Evolutionary conservation across 2,888 invertebrate species (phyloP), one percentile per base, ranked within the genome.

Genomic region (Lucinisca nassula): DNA sequence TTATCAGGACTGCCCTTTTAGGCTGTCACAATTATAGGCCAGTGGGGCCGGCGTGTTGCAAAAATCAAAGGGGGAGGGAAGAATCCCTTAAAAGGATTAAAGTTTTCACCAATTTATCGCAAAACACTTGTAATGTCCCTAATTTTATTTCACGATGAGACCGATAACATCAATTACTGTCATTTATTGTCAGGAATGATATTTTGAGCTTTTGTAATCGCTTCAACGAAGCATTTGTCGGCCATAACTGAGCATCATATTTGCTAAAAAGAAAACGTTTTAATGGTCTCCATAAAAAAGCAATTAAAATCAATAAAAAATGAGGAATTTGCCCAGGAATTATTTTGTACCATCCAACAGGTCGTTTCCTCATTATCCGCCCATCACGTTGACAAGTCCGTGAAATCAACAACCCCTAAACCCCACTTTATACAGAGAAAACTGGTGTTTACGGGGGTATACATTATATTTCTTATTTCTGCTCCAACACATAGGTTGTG

Each of bases 51-150:
- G 67, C n/a, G 35, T 24, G 35, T 67, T 61, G 30, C 32, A 67
- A 10, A 67, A 35, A 67, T 67, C 67, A 67, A 67, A 67, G 35
- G 35, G 21, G 67, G 67, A 67, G 67, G 35, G 67, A 35, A 61
- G 67, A 32, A 67, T 35, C 14, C 21, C 35, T 67, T 30, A 67
- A 67, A 67, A 30, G 67, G 67, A 67, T 67, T 67, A 67, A 67
- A 67, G 35, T 67, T 67, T 67, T 67, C 67, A 67, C 67, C 35
- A 21, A 67, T 67, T 67, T 35, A 67, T 67, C 35, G 30, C 67
- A 35, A 67, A 67, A 67, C 67, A 35, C 67, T 67, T 67, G 67
- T 67, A 67, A 67, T 67, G 17, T 35, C 67, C 30, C 8, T 27
- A 6, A 67, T 35, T 67, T 67, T 67, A 67, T 67, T 67, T 67